A percentile compares a stretch with the other conserved stretches of the same genome.
Evolutionary conservation across 2,113 vertebrate species (phyloP).

Genomic region (Triplophysa tibetana): DNA sequence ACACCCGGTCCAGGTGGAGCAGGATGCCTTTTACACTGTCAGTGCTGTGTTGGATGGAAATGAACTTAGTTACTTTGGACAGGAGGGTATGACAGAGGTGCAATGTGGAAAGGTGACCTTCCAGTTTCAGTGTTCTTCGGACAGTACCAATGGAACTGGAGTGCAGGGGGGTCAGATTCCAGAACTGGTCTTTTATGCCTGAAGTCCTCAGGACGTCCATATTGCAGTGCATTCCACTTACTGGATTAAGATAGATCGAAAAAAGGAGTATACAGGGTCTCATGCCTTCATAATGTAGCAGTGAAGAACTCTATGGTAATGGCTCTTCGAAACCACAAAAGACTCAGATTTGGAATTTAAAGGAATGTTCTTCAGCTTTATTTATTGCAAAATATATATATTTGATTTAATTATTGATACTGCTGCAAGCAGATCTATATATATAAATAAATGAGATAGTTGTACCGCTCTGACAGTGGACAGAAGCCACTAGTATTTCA

Average conservation of each 20-base stretch:
- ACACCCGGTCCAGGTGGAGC: conserved; percentile 91
- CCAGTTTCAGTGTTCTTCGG: conserved; percentile 96
- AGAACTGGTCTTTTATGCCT: conserved; percentile 94
- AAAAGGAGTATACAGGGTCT: conserved; percentile 52
- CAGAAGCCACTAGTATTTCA: conserved; percentile 66
- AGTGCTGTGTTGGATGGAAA: conserved; percentile 89
- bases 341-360: conserved; percentile 65
- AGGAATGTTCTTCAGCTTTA: conserved; percentile 77
- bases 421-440: conserved; percentile 72
- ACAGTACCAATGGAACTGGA: conserved; percentile 94
- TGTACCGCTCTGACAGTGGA: conserved; percentile 66
- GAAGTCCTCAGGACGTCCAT: conserved; percentile 65
- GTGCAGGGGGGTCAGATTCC: conserved; percentile 96
- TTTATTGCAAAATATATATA: conserved; percentile 75
- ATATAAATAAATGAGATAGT: conserved; percentile 54
- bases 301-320: conserved; percentile 56
- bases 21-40: conserved; percentile 91
- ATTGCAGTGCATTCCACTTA: conserved; percentile 65
- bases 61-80: conserved; percentile 94
- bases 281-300: conserved; percentile 60
- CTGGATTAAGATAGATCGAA: conserved; percentile 63
- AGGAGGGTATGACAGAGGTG: conserved; percentile 96
- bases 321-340: conserved; percentile 57
- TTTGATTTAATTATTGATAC: conserved; percentile 78
- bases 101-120: conserved; percentile 93